Percentiles rank a stretch among this genome's conserved stretches.
Evolutionary conservation across 2,797 vertebrate genomes (phyloP).

Genomic region (Rachycentron canadum): DNA sequence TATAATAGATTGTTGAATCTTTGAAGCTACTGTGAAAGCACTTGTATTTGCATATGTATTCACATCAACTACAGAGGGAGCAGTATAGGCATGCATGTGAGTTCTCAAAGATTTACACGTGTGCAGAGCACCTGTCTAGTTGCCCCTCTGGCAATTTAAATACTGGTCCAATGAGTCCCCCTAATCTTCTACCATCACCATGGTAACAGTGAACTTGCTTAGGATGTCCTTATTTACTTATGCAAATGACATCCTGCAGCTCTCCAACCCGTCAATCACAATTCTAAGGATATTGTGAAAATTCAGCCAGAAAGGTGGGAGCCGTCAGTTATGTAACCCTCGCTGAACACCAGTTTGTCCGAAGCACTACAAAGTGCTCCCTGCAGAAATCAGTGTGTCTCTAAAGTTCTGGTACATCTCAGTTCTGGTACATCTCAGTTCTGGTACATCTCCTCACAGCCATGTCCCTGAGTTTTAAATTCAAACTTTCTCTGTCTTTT

Average conservation of each 20-base stretch:
- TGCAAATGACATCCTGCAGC: slow-evolving; percentile 56
- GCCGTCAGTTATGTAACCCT: slow-evolving; percentile 28
- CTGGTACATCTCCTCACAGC: slow-evolving; percentile 20
- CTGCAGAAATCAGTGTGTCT: slow-evolving; percentile 10
- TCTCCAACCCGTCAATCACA: slow-evolving; percentile 57
- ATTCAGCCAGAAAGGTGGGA: slow-evolving; percentile 42
- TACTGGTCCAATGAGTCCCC: slow-evolving; percentile 39
- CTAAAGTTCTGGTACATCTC: slow-evolving; percentile 1
- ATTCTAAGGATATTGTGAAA: slow-evolving; percentile 32
- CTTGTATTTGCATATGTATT: slow-evolving; percentile 59
- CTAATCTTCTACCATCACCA: slow-evolving; percentile 61
- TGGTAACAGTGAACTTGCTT: slow-evolving; percentile 73
- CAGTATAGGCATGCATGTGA: slow-evolving; percentile 10
- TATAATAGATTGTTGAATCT: slow-evolving; percentile 63
- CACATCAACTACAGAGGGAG: slow-evolving; percentile 33
- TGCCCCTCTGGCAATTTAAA: slow-evolving; percentile 42
- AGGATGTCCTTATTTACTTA: slow-evolving; percentile 61
- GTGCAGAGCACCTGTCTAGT: slow-evolving; percentile 45
- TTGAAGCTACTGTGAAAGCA: slow-evolving; percentile 66
- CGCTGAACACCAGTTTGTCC: slow-evolving; percentile 11
- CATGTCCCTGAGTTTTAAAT: slow-evolving; percentile 1
- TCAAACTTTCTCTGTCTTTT: neutral
- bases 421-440: neutral
- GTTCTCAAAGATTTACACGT: neutral
- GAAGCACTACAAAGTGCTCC: slow-evolving; percentile 18